These are phyloP conservation scores for Alloscopus bannaensis DNA, from an alignment of 2,888 invertebrate genomes.

Conservation along the genomic window DNA sequence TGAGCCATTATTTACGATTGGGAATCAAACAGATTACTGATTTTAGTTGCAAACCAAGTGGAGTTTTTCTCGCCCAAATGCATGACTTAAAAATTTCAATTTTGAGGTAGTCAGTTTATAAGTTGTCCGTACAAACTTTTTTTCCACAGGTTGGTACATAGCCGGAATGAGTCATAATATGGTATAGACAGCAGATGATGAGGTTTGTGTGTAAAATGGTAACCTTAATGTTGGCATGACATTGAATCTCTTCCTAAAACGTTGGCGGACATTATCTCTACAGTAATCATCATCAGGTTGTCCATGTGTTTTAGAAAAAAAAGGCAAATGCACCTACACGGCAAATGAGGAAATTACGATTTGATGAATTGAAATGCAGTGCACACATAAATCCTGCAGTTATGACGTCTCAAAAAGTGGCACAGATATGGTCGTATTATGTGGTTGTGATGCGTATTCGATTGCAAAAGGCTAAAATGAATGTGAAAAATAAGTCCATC, in stretches of 20 bases:
- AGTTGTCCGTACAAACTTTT: no score
- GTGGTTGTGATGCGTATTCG: no score
- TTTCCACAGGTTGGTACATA: no score
- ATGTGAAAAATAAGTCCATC: constrained; percentile 3
- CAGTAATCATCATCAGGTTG: neutral
- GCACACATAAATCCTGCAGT: constrained; percentile 33
- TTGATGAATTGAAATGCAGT: constrained; percentile 36
- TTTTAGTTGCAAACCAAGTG: neutral
- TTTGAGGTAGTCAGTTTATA: neutral
- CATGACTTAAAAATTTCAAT: constrained; percentile 6
- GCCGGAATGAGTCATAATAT: no score
- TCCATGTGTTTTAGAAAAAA: neutral
- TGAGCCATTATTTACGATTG: constrained; percentile 11
- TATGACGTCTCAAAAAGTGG: constrained; percentile 29
- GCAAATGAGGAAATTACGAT: constrained; percentile 19
- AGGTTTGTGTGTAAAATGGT: no score
- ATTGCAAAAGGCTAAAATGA: no score
- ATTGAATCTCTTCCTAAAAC: no score
- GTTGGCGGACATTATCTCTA: no score
- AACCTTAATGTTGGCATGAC: no score
- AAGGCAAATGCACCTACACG: constrained; percentile 21
- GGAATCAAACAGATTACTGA: constrained; percentile 12
- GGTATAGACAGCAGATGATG: no score
- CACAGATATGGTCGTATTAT: no score
- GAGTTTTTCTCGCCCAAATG: neutral